Conservation (phyloP, 2,113 vertebrate species). For the Condylura cristata region DNA sequence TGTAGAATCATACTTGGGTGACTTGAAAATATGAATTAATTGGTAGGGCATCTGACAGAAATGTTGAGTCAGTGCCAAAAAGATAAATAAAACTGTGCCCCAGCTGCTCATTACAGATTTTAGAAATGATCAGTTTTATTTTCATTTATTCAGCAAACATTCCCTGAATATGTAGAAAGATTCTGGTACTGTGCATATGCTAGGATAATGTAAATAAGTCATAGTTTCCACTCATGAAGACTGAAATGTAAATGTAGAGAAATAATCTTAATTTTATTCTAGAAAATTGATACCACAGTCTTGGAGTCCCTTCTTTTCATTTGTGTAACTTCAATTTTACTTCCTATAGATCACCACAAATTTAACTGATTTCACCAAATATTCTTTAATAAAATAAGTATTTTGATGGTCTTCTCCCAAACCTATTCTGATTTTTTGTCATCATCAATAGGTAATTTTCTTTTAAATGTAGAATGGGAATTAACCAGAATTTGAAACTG, state of each 20-base stretch:
- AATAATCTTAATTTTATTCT: not conserved
- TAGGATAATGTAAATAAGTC: not conserved
- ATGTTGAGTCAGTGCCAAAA: not conserved
- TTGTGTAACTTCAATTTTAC: not conserved
- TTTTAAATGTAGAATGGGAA: not conserved
- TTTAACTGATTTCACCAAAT: not conserved
- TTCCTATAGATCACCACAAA: not conserved
- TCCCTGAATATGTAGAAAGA: not conserved
- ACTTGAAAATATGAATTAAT: slow-evolving; percentile 7
- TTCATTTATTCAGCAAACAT: not conserved
- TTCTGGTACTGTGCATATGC: not conserved
- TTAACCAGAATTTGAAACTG: not conserved
- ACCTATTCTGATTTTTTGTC: too few relatives aligned
- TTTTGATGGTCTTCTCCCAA: not conserved
- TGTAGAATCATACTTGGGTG: not conserved
- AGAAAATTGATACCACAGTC: not conserved
- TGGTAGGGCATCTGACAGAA: not conserved
- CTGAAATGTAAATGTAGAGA: not conserved
- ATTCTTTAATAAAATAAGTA: not conserved
- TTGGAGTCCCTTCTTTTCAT: not conserved
- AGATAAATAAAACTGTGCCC: not conserved
- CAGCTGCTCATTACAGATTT: not conserved
- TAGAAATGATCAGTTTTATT: slow-evolving; percentile 18
- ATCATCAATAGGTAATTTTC: not conserved
- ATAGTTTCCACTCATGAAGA: not conserved